phyloP scores from a whole-genome alignment of 2,888 invertebrate species.

The Sussaba pulchella region DNA sequence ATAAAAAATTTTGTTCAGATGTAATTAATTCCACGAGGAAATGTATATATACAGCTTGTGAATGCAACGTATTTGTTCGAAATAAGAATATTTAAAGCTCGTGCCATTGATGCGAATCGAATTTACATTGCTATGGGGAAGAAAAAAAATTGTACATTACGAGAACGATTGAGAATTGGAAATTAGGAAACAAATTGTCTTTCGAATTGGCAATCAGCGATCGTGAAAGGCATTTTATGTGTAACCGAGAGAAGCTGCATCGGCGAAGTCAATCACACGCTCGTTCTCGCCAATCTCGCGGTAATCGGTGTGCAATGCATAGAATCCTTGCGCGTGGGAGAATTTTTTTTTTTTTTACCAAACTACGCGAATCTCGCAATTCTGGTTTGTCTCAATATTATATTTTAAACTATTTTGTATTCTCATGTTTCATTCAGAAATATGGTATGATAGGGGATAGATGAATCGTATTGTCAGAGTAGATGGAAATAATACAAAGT shows the following conservation, averaged over 20 bases:
- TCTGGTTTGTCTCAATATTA: not conserved
- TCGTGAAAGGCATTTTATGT: constrained; percentile 70
- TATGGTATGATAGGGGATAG: not conserved
- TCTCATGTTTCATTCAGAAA: not conserved
- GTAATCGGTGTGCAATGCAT: constrained; percentile 66
- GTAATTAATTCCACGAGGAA: too few species aligned
- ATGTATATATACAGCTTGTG: too few species aligned
- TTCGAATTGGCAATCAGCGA: constrained; percentile 80
- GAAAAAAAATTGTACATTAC: not conserved
- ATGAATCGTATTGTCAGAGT: not conserved
- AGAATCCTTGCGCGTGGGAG: not conserved
- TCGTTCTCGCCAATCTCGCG: constrained; percentile 71
- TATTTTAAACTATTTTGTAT: not conserved
- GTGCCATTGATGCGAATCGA: not conserved
- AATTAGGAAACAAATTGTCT: constrained; percentile 71
- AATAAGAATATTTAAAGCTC: too few species aligned
- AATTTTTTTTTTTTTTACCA: not conserved
- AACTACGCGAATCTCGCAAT: not conserved
- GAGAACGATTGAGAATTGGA: constrained; percentile 55
- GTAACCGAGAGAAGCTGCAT: constrained; percentile 68
- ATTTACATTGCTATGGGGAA: not conserved
- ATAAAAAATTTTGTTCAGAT: too few species aligned
- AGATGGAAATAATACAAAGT: constrained; percentile 6
- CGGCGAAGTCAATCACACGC: constrained; percentile 70
- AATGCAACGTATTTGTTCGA: too few species aligned